Conservation (phyloP, 2,888 invertebrate genomes). For the Eupithecia centaureata region DNA sequence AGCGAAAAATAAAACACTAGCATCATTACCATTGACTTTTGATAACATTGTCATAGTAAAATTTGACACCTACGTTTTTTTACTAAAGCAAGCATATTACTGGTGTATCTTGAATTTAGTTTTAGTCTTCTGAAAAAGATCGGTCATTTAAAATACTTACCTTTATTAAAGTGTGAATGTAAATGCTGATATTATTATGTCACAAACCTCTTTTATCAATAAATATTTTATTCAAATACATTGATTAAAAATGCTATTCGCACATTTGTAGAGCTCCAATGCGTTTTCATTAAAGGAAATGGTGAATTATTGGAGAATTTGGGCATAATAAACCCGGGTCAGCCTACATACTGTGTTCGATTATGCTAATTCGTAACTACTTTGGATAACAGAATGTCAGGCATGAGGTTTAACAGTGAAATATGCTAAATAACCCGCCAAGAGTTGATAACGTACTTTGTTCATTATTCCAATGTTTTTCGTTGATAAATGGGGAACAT, state of each 20-base stretch:
- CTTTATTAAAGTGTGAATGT: not conserved
- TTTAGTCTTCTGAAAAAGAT: not conserved
- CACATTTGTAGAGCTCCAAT: constrained; percentile 27
- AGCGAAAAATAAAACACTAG: too few species aligned
- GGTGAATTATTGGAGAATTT: constrained; percentile 36
- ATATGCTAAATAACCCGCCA: constrained; percentile 19
- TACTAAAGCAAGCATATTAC: too few species aligned
- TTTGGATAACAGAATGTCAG: constrained; percentile 40
- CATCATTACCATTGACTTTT: too few species aligned
- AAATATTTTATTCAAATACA: too few species aligned
- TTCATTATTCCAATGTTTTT: constrained; percentile 9
- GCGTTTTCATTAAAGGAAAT: constrained; percentile 29
- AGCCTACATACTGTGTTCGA: constrained; percentile 37
- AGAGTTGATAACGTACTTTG: not conserved
- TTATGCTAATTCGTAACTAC: constrained; percentile 40
- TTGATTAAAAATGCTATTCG: not conserved
- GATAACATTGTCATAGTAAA: too few species aligned
- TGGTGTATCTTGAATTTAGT: too few species aligned
- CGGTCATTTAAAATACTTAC: not conserved
- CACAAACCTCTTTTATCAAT: not conserved
- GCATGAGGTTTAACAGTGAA: constrained; percentile 23
- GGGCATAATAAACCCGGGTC: constrained; percentile 28
- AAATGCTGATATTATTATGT: not conserved
- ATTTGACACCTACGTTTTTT: too few species aligned
- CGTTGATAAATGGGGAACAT: constrained; percentile 9